phyloP scores from a whole-genome alignment of 2,113 vertebrate species.

The Maccullochella peelii region DNA sequence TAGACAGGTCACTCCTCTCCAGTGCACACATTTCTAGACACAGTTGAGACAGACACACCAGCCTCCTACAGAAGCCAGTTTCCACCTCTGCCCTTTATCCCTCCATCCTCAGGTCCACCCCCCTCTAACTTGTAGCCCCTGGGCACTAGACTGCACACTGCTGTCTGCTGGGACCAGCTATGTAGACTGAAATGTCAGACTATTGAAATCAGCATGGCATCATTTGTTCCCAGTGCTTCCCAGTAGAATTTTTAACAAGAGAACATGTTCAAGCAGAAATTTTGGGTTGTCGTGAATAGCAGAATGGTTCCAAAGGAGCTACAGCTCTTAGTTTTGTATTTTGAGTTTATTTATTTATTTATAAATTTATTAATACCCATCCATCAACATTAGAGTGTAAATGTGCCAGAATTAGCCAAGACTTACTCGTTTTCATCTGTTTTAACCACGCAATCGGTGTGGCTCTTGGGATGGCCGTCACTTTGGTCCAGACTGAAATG shows the following conservation, averaged over 20 bases:
- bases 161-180: constrained; percentile 36
- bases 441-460: no score
- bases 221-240: constrained; percentile 37
- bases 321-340: not conserved
- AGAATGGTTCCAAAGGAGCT: no score
- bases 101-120: not conserved
- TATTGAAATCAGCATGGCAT: constrained; percentile 54
- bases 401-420: not conserved
- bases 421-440: not conserved
- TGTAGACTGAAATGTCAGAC: constrained; percentile 60
- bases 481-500: not conserved
- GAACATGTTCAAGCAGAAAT: constrained; percentile 6
- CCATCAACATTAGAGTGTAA: not conserved
- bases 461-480: not conserved
- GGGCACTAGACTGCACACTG: constrained; percentile 22
- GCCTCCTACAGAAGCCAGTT: constrained; percentile 3
- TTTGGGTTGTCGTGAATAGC: constrained; percentile 6
- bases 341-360: not conserved
- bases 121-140: constrained; percentile 1
- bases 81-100: constrained; percentile 17
- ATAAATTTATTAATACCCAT: no score
- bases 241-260: constrained; percentile 30
- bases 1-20: not conserved
- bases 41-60: constrained; percentile 1
- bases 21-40: not conserved